Base-by-base conservation (phyloP, 2,113 vertebrate species). In the Aspidoscelis tigris region DNA sequence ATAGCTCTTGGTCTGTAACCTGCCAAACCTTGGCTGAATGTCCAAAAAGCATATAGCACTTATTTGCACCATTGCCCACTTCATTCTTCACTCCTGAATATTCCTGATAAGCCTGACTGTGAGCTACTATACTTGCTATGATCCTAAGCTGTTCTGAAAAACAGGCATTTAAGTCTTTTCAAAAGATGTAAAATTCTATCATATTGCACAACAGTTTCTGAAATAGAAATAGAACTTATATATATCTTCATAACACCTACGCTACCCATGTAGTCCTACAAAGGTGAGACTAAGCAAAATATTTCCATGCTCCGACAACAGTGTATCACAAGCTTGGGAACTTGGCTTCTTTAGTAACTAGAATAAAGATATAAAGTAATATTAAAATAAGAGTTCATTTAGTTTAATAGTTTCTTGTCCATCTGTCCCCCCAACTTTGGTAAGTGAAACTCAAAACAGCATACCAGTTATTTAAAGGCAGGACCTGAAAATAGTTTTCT, bases 251-350 rank as follows among this genome's bases (percentile, higher is more conserved):
- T 78, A 71, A 3, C 33, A 58, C 68, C 80, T 72, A 65, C 33
- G 47, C 24, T 68, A 68, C 26, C 7, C 50, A 33, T 43, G 20
- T 47, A 33, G 47, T 64, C 4, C 2, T 81, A 39, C 44, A 65
- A 64, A 70, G 14, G 0, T 0, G 39, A 55, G 58, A 16, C 5
- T 41, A 71, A 61, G n/a, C 70, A 73, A 70, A 0, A 2, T 75
- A 9, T 77, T 1, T 69, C 64, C 44, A 79, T 84, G 53, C 14
- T 7, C 41, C 22, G 7, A n/a, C 50, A 53, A 41, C 26, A 26
- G 1, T 24, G 3, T 14, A 5, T 43, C 41, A 74, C 39, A 33
- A 16, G 43, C 7, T 0, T 0, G 20, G 22, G 12, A 69, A 69
- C 33, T 7, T 3, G 16, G 18, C 10, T 8, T 68, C 26, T 71